Evolutionary conservation across 2,888 invertebrate species (phyloP).

Genomic region (Elaeidobius kamerunicus): DNA sequence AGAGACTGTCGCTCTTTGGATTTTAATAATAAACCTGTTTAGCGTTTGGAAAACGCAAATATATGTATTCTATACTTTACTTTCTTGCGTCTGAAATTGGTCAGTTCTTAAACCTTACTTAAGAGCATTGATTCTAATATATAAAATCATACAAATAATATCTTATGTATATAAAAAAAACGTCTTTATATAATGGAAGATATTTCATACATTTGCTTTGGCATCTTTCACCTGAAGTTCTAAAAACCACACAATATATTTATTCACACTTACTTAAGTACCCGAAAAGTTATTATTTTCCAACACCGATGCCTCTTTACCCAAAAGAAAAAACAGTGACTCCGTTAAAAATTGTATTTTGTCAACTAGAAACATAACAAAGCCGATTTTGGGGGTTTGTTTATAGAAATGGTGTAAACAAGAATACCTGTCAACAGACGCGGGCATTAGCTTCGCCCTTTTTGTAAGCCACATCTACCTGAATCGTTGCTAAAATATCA

Average conservation of each 20-base stretch:
- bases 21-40: no score
- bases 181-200: no score
- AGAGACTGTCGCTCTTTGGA: no score
- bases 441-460: conserved; percentile 18
- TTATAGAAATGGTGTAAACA: conserved; percentile 29
- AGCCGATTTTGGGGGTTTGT: conserved; percentile 22
- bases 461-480: conserved; percentile 16
- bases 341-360: conserved; percentile 22
- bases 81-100: no score
- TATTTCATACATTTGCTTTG: no score
- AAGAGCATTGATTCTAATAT: no score
- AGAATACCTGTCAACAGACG: conserved; percentile 29
- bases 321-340: conserved; percentile 16
- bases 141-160: no score
- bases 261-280: conserved; percentile 1
- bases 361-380: conserved; percentile 16
- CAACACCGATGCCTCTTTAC: background rate
- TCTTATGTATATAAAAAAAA: no score
- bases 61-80: no score
- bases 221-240: no score
- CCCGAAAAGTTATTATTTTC: background rate
- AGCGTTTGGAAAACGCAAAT: no score
- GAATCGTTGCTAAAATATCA: conserved; percentile 3
- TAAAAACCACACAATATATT: background rate
- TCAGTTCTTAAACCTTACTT: no score